Conservation (phyloP, 2,113 vertebrate genomes). For the Mionectes macconnelli region DNA sequence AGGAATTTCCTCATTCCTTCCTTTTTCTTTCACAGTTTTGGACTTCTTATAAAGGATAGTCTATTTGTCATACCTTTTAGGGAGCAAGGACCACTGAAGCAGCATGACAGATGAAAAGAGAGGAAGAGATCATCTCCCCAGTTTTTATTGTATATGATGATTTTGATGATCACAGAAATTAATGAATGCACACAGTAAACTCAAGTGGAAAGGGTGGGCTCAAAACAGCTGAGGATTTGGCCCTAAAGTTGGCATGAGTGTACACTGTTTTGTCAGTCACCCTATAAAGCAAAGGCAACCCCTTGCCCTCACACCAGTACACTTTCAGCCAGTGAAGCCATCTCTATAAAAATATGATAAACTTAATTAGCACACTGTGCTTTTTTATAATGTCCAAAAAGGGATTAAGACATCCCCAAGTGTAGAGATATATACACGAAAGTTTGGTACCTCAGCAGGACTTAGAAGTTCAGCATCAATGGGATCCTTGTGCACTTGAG, state of each 20-base stretch:
- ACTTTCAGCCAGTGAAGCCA: neutral
- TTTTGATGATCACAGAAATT: neutral
- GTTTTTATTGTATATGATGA: accelerated
- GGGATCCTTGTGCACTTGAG: neutral
- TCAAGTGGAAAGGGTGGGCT: neutral
- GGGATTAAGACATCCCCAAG: accelerated
- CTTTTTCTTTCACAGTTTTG: neutral
- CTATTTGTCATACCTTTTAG: neutral
- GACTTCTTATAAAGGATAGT: neutral
- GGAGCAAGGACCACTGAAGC: neutral
- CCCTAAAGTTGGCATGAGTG: neutral
- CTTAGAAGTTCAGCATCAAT: neutral
- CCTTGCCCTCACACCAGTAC: neutral
- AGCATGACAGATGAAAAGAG: neutral
- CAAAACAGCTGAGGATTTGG: neutral
- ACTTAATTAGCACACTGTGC: neutral
- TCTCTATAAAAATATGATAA: neutral
- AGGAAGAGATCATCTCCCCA: neutral
- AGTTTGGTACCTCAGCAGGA: neutral
- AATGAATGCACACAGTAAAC: neutral
- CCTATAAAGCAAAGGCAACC: neutral
- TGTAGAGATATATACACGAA: neutral
- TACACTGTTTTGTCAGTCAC: neutral
- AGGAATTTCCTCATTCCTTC: neutral
- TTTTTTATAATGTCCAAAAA: neutral